These are phyloP conservation scores for Boloria euphrosyne DNA, from an alignment of 2,888 invertebrate species.

Conservation along the genomic window DNA sequence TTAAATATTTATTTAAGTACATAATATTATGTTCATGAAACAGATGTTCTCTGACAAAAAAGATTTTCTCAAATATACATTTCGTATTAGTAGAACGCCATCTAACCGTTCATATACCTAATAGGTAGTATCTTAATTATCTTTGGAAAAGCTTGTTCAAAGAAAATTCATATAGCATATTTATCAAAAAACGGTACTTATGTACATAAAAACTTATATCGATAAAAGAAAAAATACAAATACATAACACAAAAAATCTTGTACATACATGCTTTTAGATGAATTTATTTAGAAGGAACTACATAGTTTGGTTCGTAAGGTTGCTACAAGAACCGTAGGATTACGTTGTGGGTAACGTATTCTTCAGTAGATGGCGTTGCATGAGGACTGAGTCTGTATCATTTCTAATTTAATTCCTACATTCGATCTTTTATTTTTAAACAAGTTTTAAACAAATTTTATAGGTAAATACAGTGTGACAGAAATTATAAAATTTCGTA, in stretches of 20 bases:
- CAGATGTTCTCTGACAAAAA: too few species aligned
- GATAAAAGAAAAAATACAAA: too few species aligned
- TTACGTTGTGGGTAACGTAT: slow-evolving; percentile 23
- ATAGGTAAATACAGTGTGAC: too few species aligned
- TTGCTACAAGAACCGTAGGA: slow-evolving; percentile 4
- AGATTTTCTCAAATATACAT: neutral
- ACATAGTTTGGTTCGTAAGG: neutral
- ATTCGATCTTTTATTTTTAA: too few species aligned
- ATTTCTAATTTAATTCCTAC: neutral
- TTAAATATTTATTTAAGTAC: neutral
- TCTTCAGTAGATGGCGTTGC: slow-evolving; percentile 31
- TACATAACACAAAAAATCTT: too few species aligned
- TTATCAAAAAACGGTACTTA: neutral
- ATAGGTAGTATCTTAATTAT: slow-evolving; percentile 10
- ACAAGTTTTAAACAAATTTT: too few species aligned
- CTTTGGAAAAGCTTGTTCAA: neutral
- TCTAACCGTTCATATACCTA: slow-evolving; percentile 15
- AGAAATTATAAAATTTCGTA: too few species aligned
- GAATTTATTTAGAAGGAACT: neutral
- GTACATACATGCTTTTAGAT: too few species aligned
- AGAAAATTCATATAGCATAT: neutral
- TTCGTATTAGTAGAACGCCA: slow-evolving; percentile 17
- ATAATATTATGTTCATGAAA: too few species aligned
- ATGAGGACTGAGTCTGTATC: too few species aligned
- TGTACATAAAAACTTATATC: neutral